phyloP scores from a whole-genome alignment of 2,113 vertebrate genomes.

The Coregonus clupeaformis region DNA sequence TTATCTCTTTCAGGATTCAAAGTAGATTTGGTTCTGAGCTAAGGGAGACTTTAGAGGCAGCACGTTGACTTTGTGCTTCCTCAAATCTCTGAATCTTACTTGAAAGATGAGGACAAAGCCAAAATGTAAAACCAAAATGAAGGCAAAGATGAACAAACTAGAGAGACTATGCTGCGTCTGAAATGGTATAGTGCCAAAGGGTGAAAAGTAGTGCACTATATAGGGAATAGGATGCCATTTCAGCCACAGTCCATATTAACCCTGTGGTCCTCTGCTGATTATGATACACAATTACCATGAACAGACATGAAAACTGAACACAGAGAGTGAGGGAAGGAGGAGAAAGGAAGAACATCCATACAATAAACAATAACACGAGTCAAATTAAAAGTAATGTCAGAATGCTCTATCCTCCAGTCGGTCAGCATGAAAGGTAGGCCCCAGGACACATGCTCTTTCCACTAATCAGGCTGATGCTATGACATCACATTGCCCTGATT shows the following conservation, averaged over 20 bases:
- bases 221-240: background rate
- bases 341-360: constrained; percentile 45
- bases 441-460: constrained; percentile 24
- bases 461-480: constrained; percentile 2
- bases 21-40: background rate
- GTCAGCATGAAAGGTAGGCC: constrained; percentile 24
- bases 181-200: too few species aligned
- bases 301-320: constrained; percentile 43
- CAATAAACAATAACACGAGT: constrained; percentile 16
- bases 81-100: background rate
- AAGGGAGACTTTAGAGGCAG: background rate
- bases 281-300: constrained; percentile 14
- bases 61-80: background rate
- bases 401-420: constrained; percentile 52
- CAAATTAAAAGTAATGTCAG: constrained; percentile 60
- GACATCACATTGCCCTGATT: background rate
- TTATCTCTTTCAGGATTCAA: background rate
- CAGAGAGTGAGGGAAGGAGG: constrained; percentile 26
- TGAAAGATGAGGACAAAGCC: too few species aligned
- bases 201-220: too few species aligned
- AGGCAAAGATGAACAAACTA: background rate
- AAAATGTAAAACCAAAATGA: background rate
- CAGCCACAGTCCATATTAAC: background rate
- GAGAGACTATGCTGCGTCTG: too few species aligned
- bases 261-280: constrained; percentile 10